Evolutionary conservation across 1,140 invertebrate genomes (phyloP).

Genomic region (Charaxes varanes): DNA sequence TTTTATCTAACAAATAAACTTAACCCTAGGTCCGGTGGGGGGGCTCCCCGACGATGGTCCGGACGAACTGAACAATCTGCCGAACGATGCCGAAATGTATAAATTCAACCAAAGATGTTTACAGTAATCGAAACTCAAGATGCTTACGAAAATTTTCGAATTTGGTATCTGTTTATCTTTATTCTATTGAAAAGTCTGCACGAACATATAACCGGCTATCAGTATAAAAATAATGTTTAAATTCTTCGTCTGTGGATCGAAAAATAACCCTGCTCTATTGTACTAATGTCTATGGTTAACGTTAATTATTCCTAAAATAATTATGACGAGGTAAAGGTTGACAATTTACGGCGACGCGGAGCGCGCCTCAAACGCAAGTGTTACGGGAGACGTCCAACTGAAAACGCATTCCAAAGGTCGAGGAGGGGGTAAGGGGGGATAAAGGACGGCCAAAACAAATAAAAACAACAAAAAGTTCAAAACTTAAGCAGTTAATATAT

Average conservation of each 20-base stretch:
- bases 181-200: slow-evolving; percentile 67
- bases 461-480: slow-evolving; percentile 67
- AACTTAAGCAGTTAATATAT: slow-evolving; percentile 74
- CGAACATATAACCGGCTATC: slow-evolving; percentile 70
- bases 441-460: slow-evolving; percentile 38
- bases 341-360: slow-evolving; percentile 53
- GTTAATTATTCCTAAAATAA: slow-evolving; percentile 72
- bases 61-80: slow-evolving; percentile 53
- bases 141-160: slow-evolving; percentile 59
- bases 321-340: slow-evolving; percentile 69
- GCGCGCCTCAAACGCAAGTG: slow-evolving; percentile 42
- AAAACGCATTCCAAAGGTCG: slow-evolving; percentile 38
- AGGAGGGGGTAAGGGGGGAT: slow-evolving; percentile 35
- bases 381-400: slow-evolving; percentile 39
- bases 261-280: slow-evolving; percentile 74
- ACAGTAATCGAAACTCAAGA: slow-evolving; percentile 54
- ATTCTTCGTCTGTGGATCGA: slow-evolving; percentile 69
- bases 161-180: slow-evolving; percentile 52
- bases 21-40: slow-evolving; percentile 60
- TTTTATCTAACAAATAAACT: slow-evolving; percentile 71
- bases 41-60: slow-evolving; percentile 25
- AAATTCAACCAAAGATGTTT: slow-evolving; percentile 61
- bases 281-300: slow-evolving; percentile 71
- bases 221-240: slow-evolving; percentile 71
- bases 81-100: slow-evolving; percentile 60